These are phyloP conservation scores for Malthinus seriepunctatus DNA, from an alignment of 2,888 invertebrate species.

Conservation along the genomic window DNA sequence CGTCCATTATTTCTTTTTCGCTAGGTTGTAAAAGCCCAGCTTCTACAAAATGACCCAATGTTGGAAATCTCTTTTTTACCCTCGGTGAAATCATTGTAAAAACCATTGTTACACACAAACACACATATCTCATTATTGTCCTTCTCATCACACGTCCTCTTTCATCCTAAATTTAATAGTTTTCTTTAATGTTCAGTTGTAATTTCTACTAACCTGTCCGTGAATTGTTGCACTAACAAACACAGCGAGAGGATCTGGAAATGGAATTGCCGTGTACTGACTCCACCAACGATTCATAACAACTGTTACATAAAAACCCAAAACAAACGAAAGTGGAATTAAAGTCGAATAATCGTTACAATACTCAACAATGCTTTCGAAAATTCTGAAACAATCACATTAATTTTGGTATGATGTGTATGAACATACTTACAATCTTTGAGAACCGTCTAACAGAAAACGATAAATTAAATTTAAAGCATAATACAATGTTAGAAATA, in stretches of 20 bases:
- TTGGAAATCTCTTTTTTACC: conserved; percentile 88
- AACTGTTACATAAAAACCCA: conserved; percentile 92
- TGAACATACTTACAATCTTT: conserved; percentile 66
- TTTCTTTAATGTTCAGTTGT: not conserved
- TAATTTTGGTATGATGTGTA: not conserved
- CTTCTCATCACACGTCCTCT: conserved; percentile 80
- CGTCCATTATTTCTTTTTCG: conserved; percentile 77
- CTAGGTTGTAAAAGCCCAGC: conserved; percentile 82
- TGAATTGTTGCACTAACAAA: conserved; percentile 83
- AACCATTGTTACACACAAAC: conserved; percentile 86
- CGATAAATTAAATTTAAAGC: conserved; percentile 78
- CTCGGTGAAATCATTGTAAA: conserved; percentile 84
- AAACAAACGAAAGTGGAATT: conserved; percentile 90
- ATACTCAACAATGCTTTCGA: conserved; percentile 81
- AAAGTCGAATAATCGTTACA: conserved; percentile 85
- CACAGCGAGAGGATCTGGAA: conserved; percentile 87
- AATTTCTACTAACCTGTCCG: conserved; percentile 64
- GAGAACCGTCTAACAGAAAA: conserved; percentile 65
- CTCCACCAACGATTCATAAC: conserved; percentile 94
- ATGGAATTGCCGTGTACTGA: conserved; percentile 81
- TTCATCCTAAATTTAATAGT: conserved; percentile 66
- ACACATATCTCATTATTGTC: conserved; percentile 81
- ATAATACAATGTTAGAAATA: conserved; percentile 81
- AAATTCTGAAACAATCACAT: conserved; percentile 62
- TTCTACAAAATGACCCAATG: conserved; percentile 80